These are phyloP conservation scores for Maniola jurtina DNA, from an alignment of 1,140 invertebrate species.

Conservation along the genomic window DNA sequence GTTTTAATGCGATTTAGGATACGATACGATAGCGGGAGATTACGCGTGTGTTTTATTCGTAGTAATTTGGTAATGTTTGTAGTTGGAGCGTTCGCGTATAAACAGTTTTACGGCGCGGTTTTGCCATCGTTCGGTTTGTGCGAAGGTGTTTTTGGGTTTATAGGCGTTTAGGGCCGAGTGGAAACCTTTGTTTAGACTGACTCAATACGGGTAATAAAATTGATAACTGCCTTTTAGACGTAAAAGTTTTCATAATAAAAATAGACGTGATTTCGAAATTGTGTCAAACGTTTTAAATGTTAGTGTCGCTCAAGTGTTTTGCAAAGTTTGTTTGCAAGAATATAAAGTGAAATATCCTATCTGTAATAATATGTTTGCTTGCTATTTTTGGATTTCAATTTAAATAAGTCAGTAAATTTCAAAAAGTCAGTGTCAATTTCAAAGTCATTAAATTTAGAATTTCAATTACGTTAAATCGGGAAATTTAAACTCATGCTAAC, in stretches of 20 bases:
- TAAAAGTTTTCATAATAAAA: constrained; percentile 45
- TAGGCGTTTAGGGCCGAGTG: constrained; percentile 63
- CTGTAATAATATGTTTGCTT: too few species aligned
- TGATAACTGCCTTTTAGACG: constrained; percentile 48
- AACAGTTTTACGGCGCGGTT: constrained; percentile 66
- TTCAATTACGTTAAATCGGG: too few species aligned
- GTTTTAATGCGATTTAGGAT: constrained; percentile 56
- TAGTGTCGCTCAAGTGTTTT: constrained; percentile 22
- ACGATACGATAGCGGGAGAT: constrained; percentile 50
- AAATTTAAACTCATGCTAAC: too few species aligned
- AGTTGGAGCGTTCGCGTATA: constrained; percentile 47
- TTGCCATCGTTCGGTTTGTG: constrained; percentile 65
- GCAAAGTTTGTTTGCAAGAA: not conserved
- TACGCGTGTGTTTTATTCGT: constrained; percentile 64
- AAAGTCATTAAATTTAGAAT: too few species aligned
- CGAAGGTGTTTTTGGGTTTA: constrained; percentile 73
- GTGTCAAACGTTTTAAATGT: constrained; percentile 19
- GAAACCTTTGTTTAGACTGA: constrained; percentile 67
- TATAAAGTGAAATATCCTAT: constrained; percentile 11
- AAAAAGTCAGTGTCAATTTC: too few species aligned
- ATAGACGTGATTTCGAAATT: constrained; percentile 38
- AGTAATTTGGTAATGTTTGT: constrained; percentile 65
- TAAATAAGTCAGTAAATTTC: too few species aligned
- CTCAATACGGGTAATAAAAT: constrained; percentile 59
- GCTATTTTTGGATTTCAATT: not conserved